Evolutionary conservation across 1,140 invertebrate species (phyloP).

Genomic region (Drosophila chauvacae): DNA sequence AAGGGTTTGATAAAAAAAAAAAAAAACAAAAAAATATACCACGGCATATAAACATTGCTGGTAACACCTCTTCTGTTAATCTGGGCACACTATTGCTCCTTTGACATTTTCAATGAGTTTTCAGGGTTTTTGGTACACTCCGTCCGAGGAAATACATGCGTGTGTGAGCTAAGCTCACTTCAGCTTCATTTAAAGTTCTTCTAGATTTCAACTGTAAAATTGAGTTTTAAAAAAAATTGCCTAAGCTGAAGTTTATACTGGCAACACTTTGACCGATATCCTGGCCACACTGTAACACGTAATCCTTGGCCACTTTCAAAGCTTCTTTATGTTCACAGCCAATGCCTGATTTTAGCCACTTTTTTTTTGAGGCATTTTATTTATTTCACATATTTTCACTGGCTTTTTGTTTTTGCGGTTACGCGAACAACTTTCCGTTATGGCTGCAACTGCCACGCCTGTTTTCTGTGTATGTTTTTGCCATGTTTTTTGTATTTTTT

Average conservation of each 20-base stretch:
- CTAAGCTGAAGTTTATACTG: neutral
- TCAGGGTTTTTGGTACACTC: no score
- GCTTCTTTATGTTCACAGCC: constrained; percentile 19
- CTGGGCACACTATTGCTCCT: no score
- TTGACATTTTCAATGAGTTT: no score
- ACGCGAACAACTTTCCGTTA: constrained; percentile 50
- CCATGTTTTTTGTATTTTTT: constrained; percentile 31
- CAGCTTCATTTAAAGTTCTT: no score
- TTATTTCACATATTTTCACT: constrained; percentile 45
- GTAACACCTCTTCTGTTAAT: no score
- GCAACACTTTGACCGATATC: neutral
- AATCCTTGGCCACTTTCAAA: constrained; percentile 1
- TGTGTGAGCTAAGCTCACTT: no score
- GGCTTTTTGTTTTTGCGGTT: constrained; percentile 31
- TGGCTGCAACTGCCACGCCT: constrained; percentile 50
- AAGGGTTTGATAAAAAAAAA: no score
- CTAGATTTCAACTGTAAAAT: no score
- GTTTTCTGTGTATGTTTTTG: constrained; percentile 16
- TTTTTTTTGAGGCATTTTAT: constrained; percentile 28
- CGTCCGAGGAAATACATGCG: no score
- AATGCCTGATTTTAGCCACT: constrained; percentile 6
- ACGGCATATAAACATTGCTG: no score
- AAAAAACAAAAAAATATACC: no score
- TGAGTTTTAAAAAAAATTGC: no score
- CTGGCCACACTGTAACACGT: constrained; percentile 3